Percentiles rank a stretch among this genome's conserved stretches.
These are phyloP conservation scores for Hippoglossus hippoglossus DNA, from an alignment of 2,797 vertebrate species.

Conservation along the genomic window DNA sequence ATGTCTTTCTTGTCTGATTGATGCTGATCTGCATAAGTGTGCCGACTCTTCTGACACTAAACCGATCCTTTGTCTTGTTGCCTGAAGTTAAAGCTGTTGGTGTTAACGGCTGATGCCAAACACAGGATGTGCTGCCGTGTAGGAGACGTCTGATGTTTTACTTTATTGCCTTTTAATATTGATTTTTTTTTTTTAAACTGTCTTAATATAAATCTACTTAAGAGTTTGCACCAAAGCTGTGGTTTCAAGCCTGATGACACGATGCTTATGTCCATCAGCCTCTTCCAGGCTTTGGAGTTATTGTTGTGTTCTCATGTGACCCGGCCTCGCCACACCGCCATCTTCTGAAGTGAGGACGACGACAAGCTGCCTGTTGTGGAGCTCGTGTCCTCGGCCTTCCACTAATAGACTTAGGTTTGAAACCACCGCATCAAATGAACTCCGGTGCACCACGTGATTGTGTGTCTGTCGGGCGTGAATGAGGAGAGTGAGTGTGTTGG, in stretches of 20 bases:
- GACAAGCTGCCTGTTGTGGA: slow-evolving; percentile 69
- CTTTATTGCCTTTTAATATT: slow-evolving; percentile 53
- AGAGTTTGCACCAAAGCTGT: slow-evolving; percentile 76
- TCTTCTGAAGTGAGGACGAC: slow-evolving; percentile 68
- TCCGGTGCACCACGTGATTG: slow-evolving; percentile 70
- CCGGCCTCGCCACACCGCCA: slow-evolving; percentile 62
- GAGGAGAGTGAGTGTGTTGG: slow-evolving; percentile 57
- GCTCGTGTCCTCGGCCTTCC: slow-evolving; percentile 66
- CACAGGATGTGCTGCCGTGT: slow-evolving; percentile 74
- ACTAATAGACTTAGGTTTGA: slow-evolving; percentile 73
- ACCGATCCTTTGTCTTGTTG: slow-evolving; percentile 61
- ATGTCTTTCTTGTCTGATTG: slow-evolving; percentile 53
- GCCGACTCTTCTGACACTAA: slow-evolving; percentile 72
- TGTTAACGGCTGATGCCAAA: slow-evolving; percentile 17
- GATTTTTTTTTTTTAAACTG: slow-evolving; percentile 22
- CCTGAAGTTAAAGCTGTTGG: slow-evolving; percentile 48
- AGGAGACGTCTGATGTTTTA: slow-evolving; percentile 68
- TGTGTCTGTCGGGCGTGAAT: slow-evolving; percentile 59
- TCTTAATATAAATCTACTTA: slow-evolving; percentile 76
- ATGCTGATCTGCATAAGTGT: slow-evolving; percentile 64
- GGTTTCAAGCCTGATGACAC: slow-evolving; percentile 76
- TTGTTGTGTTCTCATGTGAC: slow-evolving; percentile 57
- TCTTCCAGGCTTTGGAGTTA: slow-evolving; percentile 53
- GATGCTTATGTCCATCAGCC: slow-evolving; percentile 48
- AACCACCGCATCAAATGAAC: slow-evolving; percentile 76